These are phyloP conservation scores for Drosophila rhopaloa DNA, from an alignment of 1,140 invertebrate species.

Conservation along the genomic window DNA sequence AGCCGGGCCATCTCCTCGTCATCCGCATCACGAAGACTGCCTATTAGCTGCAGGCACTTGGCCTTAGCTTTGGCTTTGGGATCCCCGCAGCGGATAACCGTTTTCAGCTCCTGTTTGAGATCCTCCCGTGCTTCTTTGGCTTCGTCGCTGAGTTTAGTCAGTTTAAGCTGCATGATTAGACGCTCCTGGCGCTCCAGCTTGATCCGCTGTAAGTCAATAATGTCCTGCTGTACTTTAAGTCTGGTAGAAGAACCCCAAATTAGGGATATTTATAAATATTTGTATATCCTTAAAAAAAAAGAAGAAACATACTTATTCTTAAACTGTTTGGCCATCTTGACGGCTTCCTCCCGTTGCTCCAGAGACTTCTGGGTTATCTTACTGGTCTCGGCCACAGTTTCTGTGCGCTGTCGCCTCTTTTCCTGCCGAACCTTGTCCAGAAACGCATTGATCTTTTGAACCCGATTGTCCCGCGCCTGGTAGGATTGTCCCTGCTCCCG, in stretches of 20 bases:
- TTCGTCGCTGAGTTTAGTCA: constrained; percentile 87
- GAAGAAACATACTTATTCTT: constrained; percentile 70
- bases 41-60: constrained; percentile 86
- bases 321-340: constrained; percentile 74
- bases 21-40: constrained; percentile 83
- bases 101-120: constrained; percentile 86
- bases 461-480: constrained; percentile 50
- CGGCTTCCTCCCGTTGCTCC: constrained; percentile 47
- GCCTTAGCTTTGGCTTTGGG: constrained; percentile 86
- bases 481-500: constrained; percentile 47
- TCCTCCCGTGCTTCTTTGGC: constrained; percentile 86
- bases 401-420: constrained; percentile 60
- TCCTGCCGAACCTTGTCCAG: constrained; percentile 82
- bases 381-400: constrained; percentile 1
- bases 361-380: constrained; percentile 37
- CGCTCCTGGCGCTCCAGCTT: constrained; percentile 88
- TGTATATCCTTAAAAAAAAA: background rate
- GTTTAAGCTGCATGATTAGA: constrained; percentile 87
- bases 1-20: constrained; percentile 81
- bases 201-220: constrained; percentile 87
- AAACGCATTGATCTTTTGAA: constrained; percentile 82
- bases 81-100: constrained; percentile 86
- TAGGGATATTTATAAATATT: background rate
- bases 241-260: constrained; percentile 64
- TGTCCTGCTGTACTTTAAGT: constrained; percentile 87